Evolutionary conservation across 2,797 vertebrate species (phyloP), one percentile per base, ranked within the genome.

Genomic region (Bradypodion pumilum): DNA sequence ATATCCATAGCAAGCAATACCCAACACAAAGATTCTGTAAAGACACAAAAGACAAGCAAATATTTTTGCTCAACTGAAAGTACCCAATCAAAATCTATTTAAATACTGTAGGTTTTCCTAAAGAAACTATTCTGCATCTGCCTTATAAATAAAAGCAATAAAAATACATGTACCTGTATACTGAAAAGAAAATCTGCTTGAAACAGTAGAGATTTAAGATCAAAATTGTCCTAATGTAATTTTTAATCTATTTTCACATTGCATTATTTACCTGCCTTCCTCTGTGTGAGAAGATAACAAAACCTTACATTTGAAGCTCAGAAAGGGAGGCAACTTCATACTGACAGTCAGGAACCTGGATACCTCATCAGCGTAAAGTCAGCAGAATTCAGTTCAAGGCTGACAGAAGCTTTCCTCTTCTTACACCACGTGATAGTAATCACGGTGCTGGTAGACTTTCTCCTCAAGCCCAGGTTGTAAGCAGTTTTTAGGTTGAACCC

Each of bases 401-500:
- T 81, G 52, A 76, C 40, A 52, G 21, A 63, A 49, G 32, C 29
- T 52, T 56, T 35, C 59, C 12, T 49, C 23, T 25, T 32, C 76
- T 46, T n/a, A 70, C 80, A 70, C 27, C 63, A 42, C 42, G 21
- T 42, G 44, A 77, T 52, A 56, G 49, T 35, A 65, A n/a, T n/a
- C 79, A 56, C 52, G 32, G 59, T 86, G 85, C 80, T 80, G 88
- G 74, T 56, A 74, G 92, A 74, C 80, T 65, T n/a, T n/a, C 42
- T 65, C 44, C 27, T 70, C 49, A 75, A 60, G 32, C 10, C 52
- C 13, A 37, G 79, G 65, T 80, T 88, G 74, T 72, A 84, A 91
- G 88, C 85, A 88, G 72, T 89, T 91, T 92, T 89, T 87, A 87
- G 70, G 82, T 87, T 83, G 69, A 44, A 63, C 76, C n/a, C 68